phyloP scores from a whole-genome alignment of 2,113 vertebrate species.

The Andinoacara biseriatus region DNA sequence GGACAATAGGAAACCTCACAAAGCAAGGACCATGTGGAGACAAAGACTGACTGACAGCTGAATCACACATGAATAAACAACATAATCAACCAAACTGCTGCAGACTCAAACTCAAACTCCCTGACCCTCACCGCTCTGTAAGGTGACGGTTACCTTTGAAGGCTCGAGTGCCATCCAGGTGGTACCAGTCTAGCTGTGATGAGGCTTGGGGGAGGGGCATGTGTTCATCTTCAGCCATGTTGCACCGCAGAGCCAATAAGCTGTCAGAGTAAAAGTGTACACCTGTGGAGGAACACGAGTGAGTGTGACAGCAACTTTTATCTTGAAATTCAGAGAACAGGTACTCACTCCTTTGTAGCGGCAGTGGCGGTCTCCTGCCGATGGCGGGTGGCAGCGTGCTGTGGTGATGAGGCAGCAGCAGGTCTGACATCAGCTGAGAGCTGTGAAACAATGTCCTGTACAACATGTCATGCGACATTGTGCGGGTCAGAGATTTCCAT shows the following conservation, averaged over 20 bases:
- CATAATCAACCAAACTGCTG: too few relatives aligned
- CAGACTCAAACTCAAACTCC: too few relatives aligned
- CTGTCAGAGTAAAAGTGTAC: background rate
- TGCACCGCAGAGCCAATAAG: background rate
- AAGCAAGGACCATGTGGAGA: too few relatives aligned
- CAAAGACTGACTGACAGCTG: too few relatives aligned
- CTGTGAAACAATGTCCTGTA: background rate
- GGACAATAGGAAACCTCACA: too few relatives aligned
- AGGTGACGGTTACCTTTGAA: background rate
- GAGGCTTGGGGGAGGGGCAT: background rate
- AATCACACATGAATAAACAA: too few relatives aligned
- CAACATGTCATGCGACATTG: background rate
- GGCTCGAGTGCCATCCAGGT: background rate
- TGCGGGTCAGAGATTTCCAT: background rate
- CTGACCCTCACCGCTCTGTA: too few relatives aligned
- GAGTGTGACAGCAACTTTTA: background rate
- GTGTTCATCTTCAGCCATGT: background rate
- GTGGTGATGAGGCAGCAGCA: background rate
- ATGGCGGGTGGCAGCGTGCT: background rate
- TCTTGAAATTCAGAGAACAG: background rate
- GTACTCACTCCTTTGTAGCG: background rate
- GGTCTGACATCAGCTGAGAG: background rate
- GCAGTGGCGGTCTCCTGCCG: background rate
- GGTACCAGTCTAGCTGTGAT: background rate
- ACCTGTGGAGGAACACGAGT: background rate